A percentile compares a stretch with the other conserved stretches of the same genome.
phyloP scores from a whole-genome alignment of 1,140 invertebrate genomes.

The Bombus vancouverensis region DNA sequence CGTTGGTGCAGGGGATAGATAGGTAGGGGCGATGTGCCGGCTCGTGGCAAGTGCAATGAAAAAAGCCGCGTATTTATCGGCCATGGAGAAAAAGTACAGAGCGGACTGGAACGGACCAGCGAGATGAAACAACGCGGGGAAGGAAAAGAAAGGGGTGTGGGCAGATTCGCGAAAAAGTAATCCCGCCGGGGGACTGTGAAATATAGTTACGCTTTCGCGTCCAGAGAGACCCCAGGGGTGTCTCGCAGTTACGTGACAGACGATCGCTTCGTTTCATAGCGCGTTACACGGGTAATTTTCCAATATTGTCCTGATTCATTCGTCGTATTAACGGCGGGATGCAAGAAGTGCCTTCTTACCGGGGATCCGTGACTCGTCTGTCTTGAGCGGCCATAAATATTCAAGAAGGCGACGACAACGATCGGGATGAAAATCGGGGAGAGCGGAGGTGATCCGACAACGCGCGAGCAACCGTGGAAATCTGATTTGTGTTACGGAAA shows the following conservation, averaged over 20 bases:
- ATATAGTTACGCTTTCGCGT: slow-evolving; percentile 51
- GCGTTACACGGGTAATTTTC: slow-evolving; percentile 65
- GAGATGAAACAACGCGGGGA: slow-evolving; percentile 41
- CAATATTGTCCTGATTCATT: slow-evolving; percentile 60
- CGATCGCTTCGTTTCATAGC: slow-evolving; percentile 64
- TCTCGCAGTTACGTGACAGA: not conserved
- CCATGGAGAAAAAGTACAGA: slow-evolving; percentile 11
- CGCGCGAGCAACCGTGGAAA: slow-evolving; percentile 54
- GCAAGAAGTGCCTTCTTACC: not conserved
- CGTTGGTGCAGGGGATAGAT: not conserved
- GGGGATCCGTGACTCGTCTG: slow-evolving; percentile 27
- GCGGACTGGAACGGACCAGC: slow-evolving; percentile 14
- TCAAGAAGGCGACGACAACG: slow-evolving; percentile 47
- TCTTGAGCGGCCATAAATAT: slow-evolving; percentile 58
- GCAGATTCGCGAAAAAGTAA: slow-evolving; percentile 38
- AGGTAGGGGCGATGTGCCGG: slow-evolving; percentile 22
- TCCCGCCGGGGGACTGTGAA: slow-evolving; percentile 33
- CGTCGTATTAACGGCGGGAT: slow-evolving; percentile 41
- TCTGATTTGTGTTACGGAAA: slow-evolving; percentile 62
- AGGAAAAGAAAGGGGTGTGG: not conserved
- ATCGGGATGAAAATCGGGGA: slow-evolving; percentile 36
- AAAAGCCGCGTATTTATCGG: slow-evolving; percentile 51
- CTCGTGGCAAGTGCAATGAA: slow-evolving; percentile 40
- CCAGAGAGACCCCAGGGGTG: not conserved
- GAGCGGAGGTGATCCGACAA: not conserved